Evolutionary conservation across 2,888 invertebrate genomes (phyloP).

Genomic region (Drosophila anomelani): DNA sequence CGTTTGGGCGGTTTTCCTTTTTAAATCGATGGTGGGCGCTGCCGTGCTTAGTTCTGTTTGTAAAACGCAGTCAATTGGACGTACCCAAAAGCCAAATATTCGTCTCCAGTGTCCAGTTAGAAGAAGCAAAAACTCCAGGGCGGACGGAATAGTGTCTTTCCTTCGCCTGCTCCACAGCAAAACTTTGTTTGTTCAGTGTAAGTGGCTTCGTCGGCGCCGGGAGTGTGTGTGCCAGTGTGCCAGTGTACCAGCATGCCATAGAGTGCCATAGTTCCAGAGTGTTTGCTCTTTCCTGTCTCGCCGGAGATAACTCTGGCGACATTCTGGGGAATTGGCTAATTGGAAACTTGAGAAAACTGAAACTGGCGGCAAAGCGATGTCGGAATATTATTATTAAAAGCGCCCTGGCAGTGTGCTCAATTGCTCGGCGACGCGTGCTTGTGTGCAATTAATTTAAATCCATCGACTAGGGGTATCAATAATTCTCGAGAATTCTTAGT

Average conservation of each 20-base stretch:
- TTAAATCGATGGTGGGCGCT: slow-evolving; percentile 61
- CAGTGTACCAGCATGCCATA: not conserved
- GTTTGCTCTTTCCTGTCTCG: slow-evolving; percentile 22
- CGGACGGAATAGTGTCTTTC: slow-evolving; percentile 17
- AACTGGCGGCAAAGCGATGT: slow-evolving; percentile 6
- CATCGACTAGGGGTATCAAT: slow-evolving; percentile 15
- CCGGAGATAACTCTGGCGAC: slow-evolving; percentile 1
- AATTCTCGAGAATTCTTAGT: slow-evolving; percentile 18
- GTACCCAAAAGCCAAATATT: slow-evolving; percentile 42
- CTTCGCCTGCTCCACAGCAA: not conserved
- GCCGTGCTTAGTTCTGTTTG: slow-evolving; percentile 82
- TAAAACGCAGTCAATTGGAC: slow-evolving; percentile 79
- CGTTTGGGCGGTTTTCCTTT: slow-evolving; percentile 73
- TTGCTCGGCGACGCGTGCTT: slow-evolving; percentile 25
- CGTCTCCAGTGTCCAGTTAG: not conserved
- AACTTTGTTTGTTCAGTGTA: slow-evolving; percentile 31
- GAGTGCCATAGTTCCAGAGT: not conserved
- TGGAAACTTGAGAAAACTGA: slow-evolving; percentile 28
- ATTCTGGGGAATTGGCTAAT: slow-evolving; percentile 31
- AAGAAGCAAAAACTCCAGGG: not conserved
- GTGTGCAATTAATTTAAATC: slow-evolving; percentile 43
- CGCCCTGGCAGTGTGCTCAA: slow-evolving; percentile 14
- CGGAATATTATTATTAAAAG: slow-evolving; percentile 6
- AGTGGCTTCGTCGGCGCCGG: slow-evolving; percentile 20
- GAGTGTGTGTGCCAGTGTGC: slow-evolving; percentile 5